Evolutionary conservation across 2,797 vertebrate species (phyloP).

Genomic region (Galaxias olidus): DNA sequence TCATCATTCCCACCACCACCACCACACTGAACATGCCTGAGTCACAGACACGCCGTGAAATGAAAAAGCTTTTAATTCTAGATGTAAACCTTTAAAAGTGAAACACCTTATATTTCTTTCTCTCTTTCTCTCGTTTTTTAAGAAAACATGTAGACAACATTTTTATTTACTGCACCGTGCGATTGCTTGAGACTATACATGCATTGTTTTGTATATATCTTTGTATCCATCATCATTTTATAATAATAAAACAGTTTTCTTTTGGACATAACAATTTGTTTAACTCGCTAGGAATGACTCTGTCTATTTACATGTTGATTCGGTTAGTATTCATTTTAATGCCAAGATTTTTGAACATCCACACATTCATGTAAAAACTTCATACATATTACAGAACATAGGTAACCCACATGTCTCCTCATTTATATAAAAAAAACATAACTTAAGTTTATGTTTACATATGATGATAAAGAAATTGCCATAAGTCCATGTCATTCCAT

Average conservation of each 20-base stretch:
- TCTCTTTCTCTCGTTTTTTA: conserved; percentile 45
- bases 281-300: conserved; percentile 73
- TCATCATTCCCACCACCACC: conserved; percentile 25
- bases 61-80: conserved; percentile 56
- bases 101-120: conserved; percentile 43
- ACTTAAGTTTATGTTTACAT: conserved; percentile 23
- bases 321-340: conserved; percentile 63
- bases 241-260: conserved; percentile 74
- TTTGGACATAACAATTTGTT: conserved; percentile 74
- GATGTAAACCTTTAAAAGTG: conserved; percentile 63
- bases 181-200: conserved; percentile 85
- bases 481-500: conserved; percentile 30
- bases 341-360: conserved; percentile 77
- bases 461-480: conserved; percentile 28
- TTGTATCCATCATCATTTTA: conserved; percentile 68
- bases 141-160: conserved; percentile 81
- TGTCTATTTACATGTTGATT: conserved; percentile 78
- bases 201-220: conserved; percentile 81
- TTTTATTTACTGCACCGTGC: conserved; percentile 81
- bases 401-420: conserved; percentile 35
- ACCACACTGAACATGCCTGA: conserved; percentile 82
- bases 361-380: conserved; percentile 79
- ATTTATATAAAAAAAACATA: conserved; percentile 38
- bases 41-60: conserved; percentile 73
- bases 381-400: conserved; percentile 69